Evolutionary conservation across 2,888 invertebrate species (phyloP).

Genomic region (Ichneumoninae sp.): DNA sequence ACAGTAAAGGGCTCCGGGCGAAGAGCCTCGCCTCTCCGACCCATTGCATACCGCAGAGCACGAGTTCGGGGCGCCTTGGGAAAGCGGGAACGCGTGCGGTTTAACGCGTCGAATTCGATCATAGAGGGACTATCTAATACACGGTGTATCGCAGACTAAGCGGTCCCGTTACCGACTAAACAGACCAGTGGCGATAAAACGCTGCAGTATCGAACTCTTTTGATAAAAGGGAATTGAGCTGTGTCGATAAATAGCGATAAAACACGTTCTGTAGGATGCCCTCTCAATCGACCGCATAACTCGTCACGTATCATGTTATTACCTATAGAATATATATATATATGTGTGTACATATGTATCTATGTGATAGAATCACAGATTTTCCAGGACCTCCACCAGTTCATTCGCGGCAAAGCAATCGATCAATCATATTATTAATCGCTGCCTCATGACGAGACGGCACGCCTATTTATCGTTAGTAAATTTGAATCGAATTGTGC

Average conservation of each 20-base stretch:
- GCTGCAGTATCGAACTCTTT: not conserved
- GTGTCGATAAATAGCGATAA: not conserved
- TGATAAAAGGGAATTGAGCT: not conserved
- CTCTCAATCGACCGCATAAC: not conserved
- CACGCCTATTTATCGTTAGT: not conserved
- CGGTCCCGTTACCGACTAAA: not conserved
- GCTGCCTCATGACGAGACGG: not conserved
- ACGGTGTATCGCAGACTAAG: not conserved
- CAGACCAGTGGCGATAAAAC: not conserved
- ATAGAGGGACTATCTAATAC: slow-evolving; percentile 7
- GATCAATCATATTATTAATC: too few species aligned
- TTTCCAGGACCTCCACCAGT: too few species aligned
- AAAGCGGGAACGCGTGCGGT: slow-evolving; percentile 13
- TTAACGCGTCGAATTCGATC: slow-evolving; percentile 35
- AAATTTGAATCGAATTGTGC: not conserved
- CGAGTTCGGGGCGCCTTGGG: not conserved
- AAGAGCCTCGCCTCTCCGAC: slow-evolving; percentile 11
- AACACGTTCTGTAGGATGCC: not conserved
- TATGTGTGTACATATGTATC: too few species aligned
- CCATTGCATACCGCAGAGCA: slow-evolving; percentile 18
- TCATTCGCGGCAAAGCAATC: too few species aligned
- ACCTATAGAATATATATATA: not conserved
- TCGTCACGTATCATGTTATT: not conserved
- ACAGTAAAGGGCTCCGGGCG: slow-evolving; percentile 11
- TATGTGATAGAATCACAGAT: too few species aligned